Evolutionary conservation across 2,888 invertebrate genomes (phyloP), one percentile per base, ranked within the genome.

Genomic region (Pollenia amentaria): DNA sequence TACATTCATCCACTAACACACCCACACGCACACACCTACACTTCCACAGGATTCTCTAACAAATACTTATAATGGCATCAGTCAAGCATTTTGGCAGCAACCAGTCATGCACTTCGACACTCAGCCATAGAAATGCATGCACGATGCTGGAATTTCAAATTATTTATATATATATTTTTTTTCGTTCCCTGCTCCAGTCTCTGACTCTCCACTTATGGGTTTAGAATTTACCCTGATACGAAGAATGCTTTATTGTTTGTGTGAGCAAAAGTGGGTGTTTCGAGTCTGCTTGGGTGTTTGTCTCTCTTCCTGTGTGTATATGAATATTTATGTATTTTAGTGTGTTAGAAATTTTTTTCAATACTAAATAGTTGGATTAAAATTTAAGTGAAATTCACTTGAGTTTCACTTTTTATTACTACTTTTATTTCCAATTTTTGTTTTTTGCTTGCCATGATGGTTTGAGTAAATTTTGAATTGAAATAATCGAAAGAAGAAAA

Each of bases 61-160:
- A 44, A 77, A 65, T 77, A 3, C 14, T 72, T 72, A 44, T 38
- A 72, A 53, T 55, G 46, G 64, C 80, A 72, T 80, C 80, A 80
- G 80, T 72, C 46, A 80, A 80, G 72, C 53, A 72, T 72, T 70
- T 55, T 80, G 72, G 16, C 72, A 72, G 53, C 64, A 80, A 21
- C n/a, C 64, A 64, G 72, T 1, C 64, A 65, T 72, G 44, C 64
- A 70, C 48, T 62, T 51, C 21, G 60, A 16, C 44, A 72, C 64
- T 65, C 80, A 76, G 21, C 53, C 62, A 69, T 76, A 14, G 42
- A 69, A 82, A 62, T 75, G 82, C 67, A 69, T 38, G 62, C 51
- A 29, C 46, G 64, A 44, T 21, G 40, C 11, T 38, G 40, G 48
- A 14, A 60, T 55, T 55, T 42, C 11, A 67, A 46, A 67, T 8